Base-by-base conservation (phyloP, 1,140 invertebrate species). In the Wasmannia auropunctata region DNA sequence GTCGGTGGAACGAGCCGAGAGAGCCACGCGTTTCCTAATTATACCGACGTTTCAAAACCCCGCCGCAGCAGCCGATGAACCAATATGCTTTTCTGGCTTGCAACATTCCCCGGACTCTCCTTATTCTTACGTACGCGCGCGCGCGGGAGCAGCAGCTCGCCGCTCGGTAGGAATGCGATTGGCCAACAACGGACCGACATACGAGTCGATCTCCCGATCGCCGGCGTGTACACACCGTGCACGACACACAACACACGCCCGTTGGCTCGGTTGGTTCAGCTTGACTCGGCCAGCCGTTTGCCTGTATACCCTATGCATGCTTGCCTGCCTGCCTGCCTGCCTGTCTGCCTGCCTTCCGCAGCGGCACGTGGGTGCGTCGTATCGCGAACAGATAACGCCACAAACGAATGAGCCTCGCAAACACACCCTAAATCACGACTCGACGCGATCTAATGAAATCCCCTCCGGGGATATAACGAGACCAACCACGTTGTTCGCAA, bases 41-140 rank as follows among this genome's bases (percentile, higher is more conserved):
- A 94, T 93, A 93, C 91, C 90, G 80, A 86, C 80, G 91, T 94
- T 94, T 94, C 93, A 94, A 94, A 94, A 94, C 89, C 87, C 86
- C 43, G 75, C 75, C 40, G 58, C 51, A 72, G 25, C 85, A 93
- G 93, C 93, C 93, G 93, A 94, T 94, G 93, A 94, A 94, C 93
- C 93, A 94, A 95, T 94, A 94, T 93, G 92, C 93, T 93, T 94
- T 92, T 94, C 92, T 93, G 91, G 86, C 93, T 95, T 93, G 89
- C 93, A 91, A 93, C 93, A 93, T 92, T 90, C 92, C 86, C 86
- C 70, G 54, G 56, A 46, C 88, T 86, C 86, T 83, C 84, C 79
- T 89, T 89, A 85, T 87, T 88, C 86, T 65, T 76, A 76, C 85
- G 72, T 74, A 56, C 51, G 72, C 85, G 67, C 49, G 77, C 85